Conservation (phyloP, 2,888 invertebrate genomes). For the Sesia apiformis region DNA sequence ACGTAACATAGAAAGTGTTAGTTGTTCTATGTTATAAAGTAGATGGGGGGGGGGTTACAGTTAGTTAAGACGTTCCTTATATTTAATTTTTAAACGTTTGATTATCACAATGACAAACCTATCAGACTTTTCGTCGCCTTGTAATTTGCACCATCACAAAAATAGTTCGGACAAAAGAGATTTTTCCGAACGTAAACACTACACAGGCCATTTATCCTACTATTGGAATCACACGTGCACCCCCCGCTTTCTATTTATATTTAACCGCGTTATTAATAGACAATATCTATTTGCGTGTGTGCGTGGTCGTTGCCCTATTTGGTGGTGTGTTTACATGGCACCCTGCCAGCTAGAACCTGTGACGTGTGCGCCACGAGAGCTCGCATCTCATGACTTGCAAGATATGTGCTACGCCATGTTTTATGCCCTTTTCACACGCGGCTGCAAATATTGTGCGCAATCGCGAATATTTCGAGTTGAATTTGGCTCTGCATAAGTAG, state of each 20-base stretch:
- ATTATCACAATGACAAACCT: too few species aligned
- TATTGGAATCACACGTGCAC: slow-evolving; percentile 48
- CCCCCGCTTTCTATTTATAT: slow-evolving; percentile 52
- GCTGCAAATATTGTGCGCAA: neutral
- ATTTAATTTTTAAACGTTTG: too few species aligned
- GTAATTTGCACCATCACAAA: too few species aligned
- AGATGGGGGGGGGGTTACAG: too few species aligned
- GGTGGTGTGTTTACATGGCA: slow-evolving; percentile 66
- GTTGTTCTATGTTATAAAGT: too few species aligned
- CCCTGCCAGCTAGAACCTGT: slow-evolving; percentile 33
- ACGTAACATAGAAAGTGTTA: too few species aligned
- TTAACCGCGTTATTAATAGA: slow-evolving; percentile 56
- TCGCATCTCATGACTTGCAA: neutral
- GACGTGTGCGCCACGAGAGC: slow-evolving; percentile 15
- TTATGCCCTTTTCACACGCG: neutral
- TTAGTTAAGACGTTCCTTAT: too few species aligned
- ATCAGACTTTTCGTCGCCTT: too few species aligned
- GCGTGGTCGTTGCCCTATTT: slow-evolving; percentile 70
- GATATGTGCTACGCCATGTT: neutral
- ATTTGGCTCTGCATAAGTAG: too few species aligned
- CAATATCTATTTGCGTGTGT: slow-evolving; percentile 54
- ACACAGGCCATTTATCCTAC: slow-evolving; percentile 42
- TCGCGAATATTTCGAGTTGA: neutral
- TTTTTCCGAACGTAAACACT: neutral
- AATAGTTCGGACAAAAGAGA: too few species aligned